Evolutionary conservation across 2,113 vertebrate species (phyloP).

Genomic region (Anas platyrhynchos): DNA sequence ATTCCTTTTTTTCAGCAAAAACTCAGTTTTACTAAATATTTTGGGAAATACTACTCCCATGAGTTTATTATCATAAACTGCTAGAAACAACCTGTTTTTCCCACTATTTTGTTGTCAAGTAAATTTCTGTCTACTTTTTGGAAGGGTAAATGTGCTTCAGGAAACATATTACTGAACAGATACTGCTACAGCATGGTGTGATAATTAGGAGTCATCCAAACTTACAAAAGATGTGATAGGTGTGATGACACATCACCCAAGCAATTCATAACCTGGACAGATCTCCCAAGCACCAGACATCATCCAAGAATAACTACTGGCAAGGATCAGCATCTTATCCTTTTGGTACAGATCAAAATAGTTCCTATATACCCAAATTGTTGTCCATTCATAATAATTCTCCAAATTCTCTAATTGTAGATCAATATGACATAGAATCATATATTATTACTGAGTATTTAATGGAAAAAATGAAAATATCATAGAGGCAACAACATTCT

Average conservation of each 20-base stretch:
- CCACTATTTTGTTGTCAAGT: not conserved
- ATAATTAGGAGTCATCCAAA: not conserved
- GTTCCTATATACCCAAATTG: not conserved
- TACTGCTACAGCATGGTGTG: not conserved
- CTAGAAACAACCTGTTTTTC: not conserved
- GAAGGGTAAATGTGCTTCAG: not conserved
- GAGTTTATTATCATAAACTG: not conserved
- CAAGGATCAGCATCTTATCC: not conserved
- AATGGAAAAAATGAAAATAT: not conserved
- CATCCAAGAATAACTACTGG: not conserved
- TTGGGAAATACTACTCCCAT: not conserved
- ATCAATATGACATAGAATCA: not conserved
- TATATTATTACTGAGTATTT: not conserved
- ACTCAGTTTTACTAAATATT: not conserved
- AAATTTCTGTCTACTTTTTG: not conserved
- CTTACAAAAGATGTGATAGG: not conserved
- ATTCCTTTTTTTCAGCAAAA: not conserved
- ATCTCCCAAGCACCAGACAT: not conserved
- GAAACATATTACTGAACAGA: not conserved
- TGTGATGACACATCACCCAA: not conserved
- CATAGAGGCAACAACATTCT: not conserved
- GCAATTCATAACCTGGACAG: not conserved
- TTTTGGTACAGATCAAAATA: not conserved
- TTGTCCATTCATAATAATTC: not conserved
- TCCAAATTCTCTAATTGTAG: not conserved